Evolutionary conservation across 2,888 invertebrate species (phyloP).

Genomic region (Alloplasta piceator): DNA sequence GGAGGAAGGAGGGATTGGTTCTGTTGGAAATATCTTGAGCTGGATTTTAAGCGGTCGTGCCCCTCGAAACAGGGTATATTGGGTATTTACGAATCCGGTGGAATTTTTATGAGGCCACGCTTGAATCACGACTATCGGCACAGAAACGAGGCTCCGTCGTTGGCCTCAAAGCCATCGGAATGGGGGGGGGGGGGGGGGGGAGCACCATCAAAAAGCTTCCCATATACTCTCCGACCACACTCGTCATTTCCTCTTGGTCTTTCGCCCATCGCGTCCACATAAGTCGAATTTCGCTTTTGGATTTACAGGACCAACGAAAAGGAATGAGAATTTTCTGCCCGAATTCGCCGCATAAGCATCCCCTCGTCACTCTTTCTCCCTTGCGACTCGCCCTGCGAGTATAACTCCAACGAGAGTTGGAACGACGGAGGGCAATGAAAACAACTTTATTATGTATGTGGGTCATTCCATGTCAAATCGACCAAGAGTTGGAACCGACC

Average conservation of each 20-base stretch:
- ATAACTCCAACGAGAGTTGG: constrained; percentile 22
- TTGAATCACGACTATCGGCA: constrained; percentile 63
- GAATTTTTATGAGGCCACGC: constrained; percentile 68
- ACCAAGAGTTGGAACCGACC: too few relatives aligned
- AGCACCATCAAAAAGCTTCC: constrained; percentile 28
- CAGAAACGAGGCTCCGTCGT: constrained; percentile 24
- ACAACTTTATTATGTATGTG: constrained; percentile 65
- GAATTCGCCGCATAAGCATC: constrained; percentile 47
- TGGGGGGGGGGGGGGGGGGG: not conserved
- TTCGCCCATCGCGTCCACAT: constrained; percentile 58
- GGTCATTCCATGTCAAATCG: too few relatives aligned
- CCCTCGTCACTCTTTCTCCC: constrained; percentile 45
- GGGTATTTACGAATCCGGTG: constrained; percentile 67
- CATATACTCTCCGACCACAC: constrained; percentile 37
- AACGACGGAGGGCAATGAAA: constrained; percentile 57
- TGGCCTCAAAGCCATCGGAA: constrained; percentile 31
- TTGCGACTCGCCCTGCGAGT: not conserved
- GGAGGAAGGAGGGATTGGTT: constrained; percentile 48
- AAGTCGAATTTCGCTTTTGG: constrained; percentile 65
- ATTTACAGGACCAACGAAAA: constrained; percentile 10
- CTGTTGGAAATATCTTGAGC: constrained; percentile 47
- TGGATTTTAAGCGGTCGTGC: constrained; percentile 44
- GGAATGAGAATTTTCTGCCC: constrained; percentile 52
- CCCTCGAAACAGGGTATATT: constrained; percentile 16
- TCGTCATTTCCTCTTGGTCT: constrained; percentile 64